These are phyloP conservation scores for Pilophorus perplexus DNA, from an alignment of 2,888 invertebrate species.

Conservation along the genomic window DNA sequence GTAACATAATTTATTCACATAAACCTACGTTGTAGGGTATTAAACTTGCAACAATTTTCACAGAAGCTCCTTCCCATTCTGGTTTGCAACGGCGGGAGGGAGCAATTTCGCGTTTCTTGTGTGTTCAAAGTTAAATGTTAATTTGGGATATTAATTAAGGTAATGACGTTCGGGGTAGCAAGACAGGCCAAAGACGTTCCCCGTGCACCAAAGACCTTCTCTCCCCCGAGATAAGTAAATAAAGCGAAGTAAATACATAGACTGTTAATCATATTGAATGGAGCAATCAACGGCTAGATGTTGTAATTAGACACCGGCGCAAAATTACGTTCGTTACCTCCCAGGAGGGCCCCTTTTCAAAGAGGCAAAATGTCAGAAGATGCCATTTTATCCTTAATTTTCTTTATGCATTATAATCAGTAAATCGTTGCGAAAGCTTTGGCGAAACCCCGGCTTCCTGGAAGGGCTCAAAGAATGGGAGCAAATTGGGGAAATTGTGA, in stretches of 20 bases:
- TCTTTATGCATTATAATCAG: constrained; percentile 21
- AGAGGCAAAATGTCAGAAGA: background rate
- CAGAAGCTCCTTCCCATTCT: background rate
- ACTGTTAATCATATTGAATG: constrained; percentile 38
- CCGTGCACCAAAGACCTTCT: background rate
- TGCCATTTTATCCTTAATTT: background rate
- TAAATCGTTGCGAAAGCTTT: constrained; percentile 5
- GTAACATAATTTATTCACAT: constrained; percentile 24
- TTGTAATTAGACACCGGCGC: constrained; percentile 29
- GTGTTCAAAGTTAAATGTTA: constrained; percentile 32
- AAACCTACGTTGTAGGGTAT: constrained; percentile 26
- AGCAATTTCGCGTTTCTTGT: constrained; percentile 33
- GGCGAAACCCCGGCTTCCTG: background rate
- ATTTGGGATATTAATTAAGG: constrained; percentile 41
- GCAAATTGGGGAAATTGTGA: background rate
- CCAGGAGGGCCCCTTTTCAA: background rate
- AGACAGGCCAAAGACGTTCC: constrained; percentile 7
- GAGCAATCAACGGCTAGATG: constrained; percentile 35
- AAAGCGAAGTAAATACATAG: background rate
- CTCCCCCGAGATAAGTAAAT: background rate
- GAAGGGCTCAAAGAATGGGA: background rate
- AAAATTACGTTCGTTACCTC: constrained; percentile 32
- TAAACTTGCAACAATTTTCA: constrained; percentile 38
- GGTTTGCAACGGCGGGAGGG: constrained; percentile 5
- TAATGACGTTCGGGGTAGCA: constrained; percentile 30